Conservation (phyloP, 2,888 invertebrate species). For the Pediacus dermestoides region DNA sequence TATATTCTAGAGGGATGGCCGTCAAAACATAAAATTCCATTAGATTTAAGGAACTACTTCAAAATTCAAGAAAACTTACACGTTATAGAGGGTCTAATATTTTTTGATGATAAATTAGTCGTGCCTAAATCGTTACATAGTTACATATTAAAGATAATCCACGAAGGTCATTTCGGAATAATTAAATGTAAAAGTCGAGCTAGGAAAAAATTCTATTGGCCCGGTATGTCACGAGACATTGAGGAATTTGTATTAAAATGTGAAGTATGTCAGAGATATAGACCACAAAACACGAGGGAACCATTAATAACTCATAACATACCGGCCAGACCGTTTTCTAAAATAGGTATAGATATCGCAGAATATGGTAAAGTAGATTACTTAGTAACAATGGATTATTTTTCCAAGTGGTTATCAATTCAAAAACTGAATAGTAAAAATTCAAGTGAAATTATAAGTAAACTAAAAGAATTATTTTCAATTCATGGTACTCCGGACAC, state of each 20-base stretch:
- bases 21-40: not conserved
- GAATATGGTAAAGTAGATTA: slow-evolving; percentile 8
- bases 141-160: slow-evolving; percentile 4
- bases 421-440: too few relatives aligned
- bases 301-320: slow-evolving; percentile 10
- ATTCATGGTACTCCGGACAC: too few relatives aligned
- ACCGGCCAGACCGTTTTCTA: slow-evolving; percentile 4
- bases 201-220: slow-evolving; percentile 3
- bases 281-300: slow-evolving; percentile 15
- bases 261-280: slow-evolving; percentile 4
- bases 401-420: too few relatives aligned
- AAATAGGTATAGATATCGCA: slow-evolving; percentile 2
- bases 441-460: too few relatives aligned
- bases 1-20: not conserved
- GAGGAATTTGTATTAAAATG: slow-evolving; percentile 3
- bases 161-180: slow-evolving; percentile 8
- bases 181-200: slow-evolving; percentile 4
- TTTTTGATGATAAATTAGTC: slow-evolving; percentile 2
- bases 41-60: slow-evolving; percentile 2
- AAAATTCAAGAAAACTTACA: slow-evolving; percentile 3
- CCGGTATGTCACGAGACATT: not conserved
- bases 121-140: not conserved
- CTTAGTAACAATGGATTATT: too few relatives aligned
- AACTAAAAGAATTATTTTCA: too few relatives aligned
- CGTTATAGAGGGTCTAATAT: slow-evolving; percentile 4